Evolutionary conservation across 2,797 vertebrate species (phyloP), one percentile per base, ranked within the genome.

Genomic region (Coendou prehensilis): DNA sequence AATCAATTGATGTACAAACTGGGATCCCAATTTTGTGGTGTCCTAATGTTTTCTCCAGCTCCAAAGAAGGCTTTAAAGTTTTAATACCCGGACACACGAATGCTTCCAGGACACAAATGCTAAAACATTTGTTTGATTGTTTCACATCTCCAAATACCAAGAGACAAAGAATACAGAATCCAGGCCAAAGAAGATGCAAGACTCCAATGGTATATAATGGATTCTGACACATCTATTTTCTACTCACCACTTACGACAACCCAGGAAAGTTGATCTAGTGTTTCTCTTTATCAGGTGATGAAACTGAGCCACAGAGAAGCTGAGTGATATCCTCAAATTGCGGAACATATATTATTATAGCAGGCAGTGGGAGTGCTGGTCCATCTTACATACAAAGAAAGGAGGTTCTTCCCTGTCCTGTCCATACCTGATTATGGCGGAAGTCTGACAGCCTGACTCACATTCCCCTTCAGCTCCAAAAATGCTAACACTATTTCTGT

Each of bases 361-460:
- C 67, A 5, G 26, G 10, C 28, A 0, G 6, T 8, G 52, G 50
- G 1, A 47, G 28, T 2, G 0, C 23, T 54, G 10, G 9, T 10
- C 54, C 14, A 47, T 41, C 47, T 45, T 2, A 9, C 0, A 56
- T 56, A 26, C 0, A 1, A 3, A 37, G 50, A 75, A 41, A 52
- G 54, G 11, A 1, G 0, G 17, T 2, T 50, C 67, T 81, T 26
- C 1, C 6, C 30, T 28, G 17, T 91, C 6, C 10, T 28, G 67
- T 64, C 41, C 6, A 17, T 1, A 15, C 26, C 17, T n/a, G 28
- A 88, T 6, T 6, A 5, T 5, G 9, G 23, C 3, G 30, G 56
- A 52, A 63, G 54, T 11, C 30, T n/a, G 4, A 47, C 41, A 76
- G 10, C 23, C 57, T 15, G 41, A 9, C 6, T 59, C 45, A 28